phyloP scores from a whole-genome alignment of 2,113 vertebrate genomes.

The Plestiodon gilberti region DNA sequence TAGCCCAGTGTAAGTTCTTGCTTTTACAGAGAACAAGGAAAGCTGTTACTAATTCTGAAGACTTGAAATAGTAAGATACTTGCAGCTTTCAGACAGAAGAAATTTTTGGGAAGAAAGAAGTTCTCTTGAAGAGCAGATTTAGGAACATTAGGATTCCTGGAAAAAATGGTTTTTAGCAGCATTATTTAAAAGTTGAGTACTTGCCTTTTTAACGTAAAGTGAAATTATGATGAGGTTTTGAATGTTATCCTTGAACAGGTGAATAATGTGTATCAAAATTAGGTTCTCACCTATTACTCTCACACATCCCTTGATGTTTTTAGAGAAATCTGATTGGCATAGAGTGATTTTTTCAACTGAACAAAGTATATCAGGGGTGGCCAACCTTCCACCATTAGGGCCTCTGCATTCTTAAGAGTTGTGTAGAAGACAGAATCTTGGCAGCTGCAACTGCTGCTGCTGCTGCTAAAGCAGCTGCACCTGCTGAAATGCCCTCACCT shows the following conservation, averaged over 20 bases:
- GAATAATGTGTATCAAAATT: background rate
- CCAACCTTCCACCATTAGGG: too few relatives aligned
- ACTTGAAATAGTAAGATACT: background rate
- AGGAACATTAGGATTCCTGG: background rate
- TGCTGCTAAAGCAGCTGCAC: too few relatives aligned
- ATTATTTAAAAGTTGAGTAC: background rate
- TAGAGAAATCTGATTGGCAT: background rate
- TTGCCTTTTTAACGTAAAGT: background rate
- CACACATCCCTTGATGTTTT: background rate
- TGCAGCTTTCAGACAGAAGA: background rate
- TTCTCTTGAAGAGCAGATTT: background rate
- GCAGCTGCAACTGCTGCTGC: too few relatives aligned
- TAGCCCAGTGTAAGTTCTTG: constrained; percentile 32
- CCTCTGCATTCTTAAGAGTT: too few relatives aligned
- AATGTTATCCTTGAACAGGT: background rate
- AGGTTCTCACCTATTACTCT: background rate
- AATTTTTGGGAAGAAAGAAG: background rate
- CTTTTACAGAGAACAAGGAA: constrained; percentile 45
- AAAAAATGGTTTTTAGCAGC: background rate
- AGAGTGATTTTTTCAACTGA: too few relatives aligned
- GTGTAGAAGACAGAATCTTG: too few relatives aligned
- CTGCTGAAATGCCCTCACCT: too few relatives aligned
- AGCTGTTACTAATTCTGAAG: constrained; percentile 49
- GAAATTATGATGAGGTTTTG: background rate
- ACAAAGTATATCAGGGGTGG: too few relatives aligned